Evolutionary conservation across 2,797 vertebrate species (phyloP), one percentile per base, ranked within the genome.

Genomic region (Australoheros facetus): DNA sequence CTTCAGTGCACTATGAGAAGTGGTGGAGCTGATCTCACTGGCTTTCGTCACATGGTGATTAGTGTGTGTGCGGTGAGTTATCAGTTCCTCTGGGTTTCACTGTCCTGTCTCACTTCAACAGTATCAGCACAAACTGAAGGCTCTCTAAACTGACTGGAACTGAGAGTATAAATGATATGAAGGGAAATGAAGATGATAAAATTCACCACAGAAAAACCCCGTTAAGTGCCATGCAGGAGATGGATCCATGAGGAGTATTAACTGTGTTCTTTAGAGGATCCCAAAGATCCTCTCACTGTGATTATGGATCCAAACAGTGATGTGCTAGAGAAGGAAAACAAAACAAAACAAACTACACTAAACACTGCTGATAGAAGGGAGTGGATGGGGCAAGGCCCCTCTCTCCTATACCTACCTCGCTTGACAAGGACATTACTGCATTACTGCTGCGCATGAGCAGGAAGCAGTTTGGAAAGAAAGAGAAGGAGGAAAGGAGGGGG

Each of bases 321-420:
- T 12, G 42, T 48, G 23, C 57, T 48, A 79, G 8, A 81, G 28
- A 5, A 70, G 56, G 45, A 57, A 60, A 75, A 74, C 19, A 69
- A 28, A 42, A 37, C 10, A 39, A 34, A 60, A 37, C 4, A 30
- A 34, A 81, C 48, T 30, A 11, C 39, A 78, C 16, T 48, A 16
- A 17, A 80, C 71, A 77, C n/a, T 60, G 80, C 72, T 60, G 57
- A 42, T 8, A 14, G 55, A 55, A 79, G 21, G 56, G 54, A 53
- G 60, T 66, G 57, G 12, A 28, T 0, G 2, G 5, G 13, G 34
- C 54, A 54, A 56, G 60, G 28, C 7, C 2, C 7, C 32, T 66
- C 70, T 73, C 71, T 83, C 53, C 77, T 79, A 54, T 73, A 92
- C 89, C 89, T 92, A 94, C 91, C 91, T 93, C 81, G 89, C 70